phyloP scores from a whole-genome alignment of 2,888 invertebrate species.

The Tineola bisselliella region DNA sequence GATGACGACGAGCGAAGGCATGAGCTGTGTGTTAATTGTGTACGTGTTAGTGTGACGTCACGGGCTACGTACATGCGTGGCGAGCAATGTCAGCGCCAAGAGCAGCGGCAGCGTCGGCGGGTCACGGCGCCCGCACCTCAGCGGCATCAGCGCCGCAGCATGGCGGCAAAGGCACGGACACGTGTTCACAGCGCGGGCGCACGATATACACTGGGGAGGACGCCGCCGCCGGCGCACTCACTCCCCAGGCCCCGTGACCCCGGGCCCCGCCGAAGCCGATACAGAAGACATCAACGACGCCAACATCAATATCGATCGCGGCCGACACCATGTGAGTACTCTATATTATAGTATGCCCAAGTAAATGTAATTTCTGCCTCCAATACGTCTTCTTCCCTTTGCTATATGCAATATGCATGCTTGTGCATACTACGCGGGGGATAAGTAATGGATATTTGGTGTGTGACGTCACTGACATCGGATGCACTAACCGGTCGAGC shows the following conservation, averaged over 20 bases:
- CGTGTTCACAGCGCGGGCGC: constrained; percentile 51
- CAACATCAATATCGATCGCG: background rate
- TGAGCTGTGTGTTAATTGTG: background rate
- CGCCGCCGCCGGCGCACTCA: constrained; percentile 38
- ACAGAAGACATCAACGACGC: constrained; percentile 17
- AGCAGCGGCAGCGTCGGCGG: constrained; percentile 46
- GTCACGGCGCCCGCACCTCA: constrained; percentile 36
- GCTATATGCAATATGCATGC: too few species aligned
- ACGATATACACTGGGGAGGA: constrained; percentile 36
- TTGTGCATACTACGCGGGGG: too few species aligned
- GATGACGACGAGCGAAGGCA: too few species aligned
- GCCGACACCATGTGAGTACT: too few species aligned
- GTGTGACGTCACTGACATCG: too few species aligned
- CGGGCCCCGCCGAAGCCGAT: constrained; percentile 9
- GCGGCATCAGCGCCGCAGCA: background rate
- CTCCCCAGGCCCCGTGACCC: constrained; percentile 25
- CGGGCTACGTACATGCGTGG: background rate
- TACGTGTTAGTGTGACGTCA: background rate
- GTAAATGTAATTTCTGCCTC: too few species aligned
- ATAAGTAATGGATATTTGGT: too few species aligned
- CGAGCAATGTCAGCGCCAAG: constrained; percentile 14
- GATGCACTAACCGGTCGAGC: too few species aligned
- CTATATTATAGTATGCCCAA: too few species aligned
- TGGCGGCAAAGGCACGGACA: constrained; percentile 28
- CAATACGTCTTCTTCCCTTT: too few species aligned